phyloP scores from a whole-genome alignment of 2,888 invertebrate species.

The Rambutsinella grinnellia region DNA sequence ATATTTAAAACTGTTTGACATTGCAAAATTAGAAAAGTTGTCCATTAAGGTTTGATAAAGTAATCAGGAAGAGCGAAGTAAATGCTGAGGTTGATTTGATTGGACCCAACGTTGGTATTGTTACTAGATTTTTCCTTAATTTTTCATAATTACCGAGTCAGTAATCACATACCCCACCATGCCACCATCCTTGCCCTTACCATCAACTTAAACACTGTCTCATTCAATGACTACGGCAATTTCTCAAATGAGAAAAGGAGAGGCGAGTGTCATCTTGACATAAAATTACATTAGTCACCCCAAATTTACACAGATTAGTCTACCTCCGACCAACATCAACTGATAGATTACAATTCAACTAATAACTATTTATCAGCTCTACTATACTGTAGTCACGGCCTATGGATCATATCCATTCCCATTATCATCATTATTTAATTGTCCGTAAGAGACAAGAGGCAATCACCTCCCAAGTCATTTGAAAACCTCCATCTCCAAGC shows the following conservation, averaged over 20 bases:
- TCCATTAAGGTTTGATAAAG: too few species aligned
- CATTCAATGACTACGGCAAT: slow-evolving; percentile 24
- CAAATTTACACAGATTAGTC: background rate
- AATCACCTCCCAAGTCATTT: background rate
- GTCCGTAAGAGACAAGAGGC: background rate
- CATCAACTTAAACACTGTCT: slow-evolving; percentile 29
- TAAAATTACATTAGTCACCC: slow-evolving; percentile 44
- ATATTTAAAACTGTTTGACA: too few species aligned
- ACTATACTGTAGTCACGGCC: background rate
- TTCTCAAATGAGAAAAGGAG: slow-evolving; percentile 30
- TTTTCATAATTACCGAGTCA: too few species aligned
- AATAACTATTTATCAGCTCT: too few species aligned
- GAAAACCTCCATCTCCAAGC: background rate
- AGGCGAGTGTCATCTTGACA: slow-evolving; percentile 35
- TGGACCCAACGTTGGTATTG: too few species aligned
- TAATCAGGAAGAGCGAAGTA: too few species aligned
- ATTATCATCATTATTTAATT: background rate
- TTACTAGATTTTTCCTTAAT: too few species aligned
- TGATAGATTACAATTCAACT: too few species aligned
- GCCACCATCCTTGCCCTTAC: too few species aligned
- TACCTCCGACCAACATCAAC: background rate
- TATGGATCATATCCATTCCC: background rate
- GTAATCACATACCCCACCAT: too few species aligned
- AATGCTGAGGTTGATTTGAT: too few species aligned
- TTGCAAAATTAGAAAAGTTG: too few species aligned